Evolutionary conservation across 2,797 vertebrate species (phyloP).

Genomic region (Acipenser transmontanus): DNA sequence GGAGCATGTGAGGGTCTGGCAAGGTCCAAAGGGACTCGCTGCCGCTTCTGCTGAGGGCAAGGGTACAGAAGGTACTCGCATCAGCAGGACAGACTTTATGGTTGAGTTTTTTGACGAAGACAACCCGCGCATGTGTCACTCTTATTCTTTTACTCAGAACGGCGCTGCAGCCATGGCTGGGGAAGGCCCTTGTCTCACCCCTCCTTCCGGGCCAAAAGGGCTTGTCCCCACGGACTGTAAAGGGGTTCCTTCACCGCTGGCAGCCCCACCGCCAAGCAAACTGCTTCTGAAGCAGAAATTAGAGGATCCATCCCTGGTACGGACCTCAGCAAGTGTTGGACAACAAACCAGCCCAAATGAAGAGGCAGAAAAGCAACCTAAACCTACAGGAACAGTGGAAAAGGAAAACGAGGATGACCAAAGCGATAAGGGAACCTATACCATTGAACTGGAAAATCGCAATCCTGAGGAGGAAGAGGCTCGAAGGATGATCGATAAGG

Average conservation of each 20-base stretch:
- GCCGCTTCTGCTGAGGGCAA: conserved; percentile 46
- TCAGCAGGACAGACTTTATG: conserved; percentile 83
- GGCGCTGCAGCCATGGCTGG: conserved; percentile 33
- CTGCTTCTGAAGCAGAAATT: conserved; percentile 84
- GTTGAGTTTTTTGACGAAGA: conserved; percentile 92
- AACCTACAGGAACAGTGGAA: conserved; percentile 47
- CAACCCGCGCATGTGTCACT: conserved; percentile 82
- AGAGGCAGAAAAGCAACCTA: conserved; percentile 53
- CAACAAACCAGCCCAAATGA: conserved; percentile 73
- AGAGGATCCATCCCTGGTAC: conserved; percentile 75
- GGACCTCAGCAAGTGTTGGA: conserved; percentile 78
- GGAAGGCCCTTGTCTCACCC: conserved; percentile 73
- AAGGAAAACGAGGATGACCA: conserved; percentile 82
- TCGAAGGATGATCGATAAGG: conserved; percentile 95
- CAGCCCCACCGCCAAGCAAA: background rate
- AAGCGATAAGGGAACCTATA: conserved; percentile 95
- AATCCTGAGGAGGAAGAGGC: conserved; percentile 90
- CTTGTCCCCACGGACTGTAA: conserved; percentile 20
- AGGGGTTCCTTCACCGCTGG: background rate
- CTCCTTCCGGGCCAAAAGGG: conserved; percentile 67
- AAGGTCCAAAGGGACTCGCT: conserved; percentile 54
- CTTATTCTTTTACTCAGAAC: conserved; percentile 86
- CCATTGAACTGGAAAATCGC: conserved; percentile 87
- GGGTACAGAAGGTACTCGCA: conserved; percentile 53
- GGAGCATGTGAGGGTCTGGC: conserved; percentile 76